phyloP scores from a whole-genome alignment of 2,797 vertebrate genomes.

The Orientallactaga sibirica region DNA sequence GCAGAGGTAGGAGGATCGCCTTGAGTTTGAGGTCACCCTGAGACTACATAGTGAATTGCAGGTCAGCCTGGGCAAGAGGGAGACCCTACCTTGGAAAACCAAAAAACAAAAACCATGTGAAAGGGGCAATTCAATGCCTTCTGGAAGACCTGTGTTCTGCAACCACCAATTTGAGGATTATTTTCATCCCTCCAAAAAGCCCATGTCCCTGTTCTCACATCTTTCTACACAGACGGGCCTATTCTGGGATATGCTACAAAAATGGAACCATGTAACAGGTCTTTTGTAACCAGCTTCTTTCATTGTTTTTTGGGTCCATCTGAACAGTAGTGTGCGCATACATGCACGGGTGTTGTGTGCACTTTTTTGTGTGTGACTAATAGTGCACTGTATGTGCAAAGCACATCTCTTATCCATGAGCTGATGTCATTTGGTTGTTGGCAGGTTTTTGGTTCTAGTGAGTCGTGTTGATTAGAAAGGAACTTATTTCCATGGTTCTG shows the following conservation, averaged over 20 bases:
- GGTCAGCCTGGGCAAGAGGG: too few species aligned
- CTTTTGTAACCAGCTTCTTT: neutral
- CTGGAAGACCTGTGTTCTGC: neutral
- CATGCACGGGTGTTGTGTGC: neutral
- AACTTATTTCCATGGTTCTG: neutral
- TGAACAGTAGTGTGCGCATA: neutral
- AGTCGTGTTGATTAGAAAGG: neutral
- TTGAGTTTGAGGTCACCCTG: too few species aligned
- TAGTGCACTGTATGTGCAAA: rapidly evolving
- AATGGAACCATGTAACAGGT: neutral
- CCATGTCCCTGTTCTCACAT: neutral
- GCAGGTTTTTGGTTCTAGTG: neutral
- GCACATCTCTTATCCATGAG: neutral
- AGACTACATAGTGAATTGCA: too few species aligned
- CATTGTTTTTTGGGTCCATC: neutral
- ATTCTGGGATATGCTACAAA: neutral
- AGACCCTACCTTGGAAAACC: too few species aligned
- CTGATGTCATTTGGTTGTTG: neutral
- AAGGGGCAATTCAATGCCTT: neutral
- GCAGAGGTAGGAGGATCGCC: too few species aligned
- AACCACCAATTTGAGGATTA: neutral
- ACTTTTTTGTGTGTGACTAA: neutral
- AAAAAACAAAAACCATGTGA: too few species aligned
- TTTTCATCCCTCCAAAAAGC: neutral
- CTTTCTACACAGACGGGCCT: neutral